Conservation (phyloP, 2,113 vertebrate genomes). For the Odocoileus virginianus region DNA sequence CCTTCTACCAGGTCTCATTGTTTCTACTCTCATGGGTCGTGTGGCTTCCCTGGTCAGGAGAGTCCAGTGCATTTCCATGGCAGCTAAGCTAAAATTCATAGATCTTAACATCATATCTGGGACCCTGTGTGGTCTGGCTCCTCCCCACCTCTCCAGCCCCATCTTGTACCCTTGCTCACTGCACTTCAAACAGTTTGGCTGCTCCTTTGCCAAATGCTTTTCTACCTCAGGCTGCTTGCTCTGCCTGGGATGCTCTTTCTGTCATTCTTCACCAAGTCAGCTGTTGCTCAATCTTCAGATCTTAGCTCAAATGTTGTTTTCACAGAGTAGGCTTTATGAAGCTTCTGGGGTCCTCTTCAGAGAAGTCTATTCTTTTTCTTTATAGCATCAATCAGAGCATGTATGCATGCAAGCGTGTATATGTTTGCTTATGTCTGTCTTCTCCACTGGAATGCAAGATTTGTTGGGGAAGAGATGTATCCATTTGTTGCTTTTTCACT, state of each 20-base stretch:
- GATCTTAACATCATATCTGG: neutral
- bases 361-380: neutral
- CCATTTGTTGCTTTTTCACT: neutral
- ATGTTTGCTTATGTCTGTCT: neutral
- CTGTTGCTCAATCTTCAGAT: neutral
- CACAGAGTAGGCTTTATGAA: neutral
- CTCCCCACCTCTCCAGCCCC: too few relatives aligned
- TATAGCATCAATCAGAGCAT: neutral
- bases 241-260: neutral
- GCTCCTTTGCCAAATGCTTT: neutral
- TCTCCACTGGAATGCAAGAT: neutral
- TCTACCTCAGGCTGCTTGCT: neutral
- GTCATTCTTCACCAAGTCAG: neutral
- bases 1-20: neutral
- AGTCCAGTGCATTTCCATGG: neutral
- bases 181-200: neutral
- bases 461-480: neutral
- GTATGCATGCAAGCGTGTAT: neutral
- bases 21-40: neutral
- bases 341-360: neutral
- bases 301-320: neutral
- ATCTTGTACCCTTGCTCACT: neutral
- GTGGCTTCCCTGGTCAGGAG: neutral
- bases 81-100: neutral
- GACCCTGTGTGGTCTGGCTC: neutral